Base-by-base conservation (phyloP, 1,140 invertebrate species). In the Neomicropteryx cornuta region DNA sequence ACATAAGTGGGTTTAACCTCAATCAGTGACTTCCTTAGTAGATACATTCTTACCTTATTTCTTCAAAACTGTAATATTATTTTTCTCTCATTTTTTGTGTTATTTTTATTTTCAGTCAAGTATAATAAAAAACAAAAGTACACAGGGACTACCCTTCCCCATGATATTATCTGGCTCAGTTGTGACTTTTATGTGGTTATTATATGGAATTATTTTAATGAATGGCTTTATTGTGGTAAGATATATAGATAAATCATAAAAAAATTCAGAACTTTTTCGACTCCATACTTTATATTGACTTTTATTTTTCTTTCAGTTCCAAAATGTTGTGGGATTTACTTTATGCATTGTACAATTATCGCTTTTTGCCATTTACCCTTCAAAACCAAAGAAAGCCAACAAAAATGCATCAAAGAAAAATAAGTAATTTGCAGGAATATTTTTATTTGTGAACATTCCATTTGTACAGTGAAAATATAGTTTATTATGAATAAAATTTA, bases 191-290 rank as follows among this genome's bases (percentile, higher is more conserved):
- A 70, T 79, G 44, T 91, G 87, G 87, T 60, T 86, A 29, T 48
- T 88, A 0, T 90, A 90, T 56, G 87, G 84, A 6, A 66, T 85
- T 36, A 79, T 87, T 31, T 73, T 88, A 38, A 65, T 75, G 32
- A 85, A 91, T 55, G 50, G 62, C 39, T 87, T 88, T 55, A 70
- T 90, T 46, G 71, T 87, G 47, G 82, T 89, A 68, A 76, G 78
- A 8, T 27, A 27, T 27, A 8, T 8, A 27, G 24, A 27, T 8
- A 27, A 27, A 27, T 8, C 8, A 27, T 27, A 8, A 27, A 27
- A 27, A 8, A 27, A 27, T 8, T 27, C n/a, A n/a, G n/a, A 27
- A n/a, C 6, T 8, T n/a, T 8, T 27, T 27, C 6, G n/a, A 27
- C 24, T 27, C 8, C n/a, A 27, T n/a, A 8, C n/a, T 27, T 27